These are phyloP conservation scores for Carterocephalus palaemon DNA, from an alignment of 2,888 invertebrate genomes.

Conservation along the genomic window DNA sequence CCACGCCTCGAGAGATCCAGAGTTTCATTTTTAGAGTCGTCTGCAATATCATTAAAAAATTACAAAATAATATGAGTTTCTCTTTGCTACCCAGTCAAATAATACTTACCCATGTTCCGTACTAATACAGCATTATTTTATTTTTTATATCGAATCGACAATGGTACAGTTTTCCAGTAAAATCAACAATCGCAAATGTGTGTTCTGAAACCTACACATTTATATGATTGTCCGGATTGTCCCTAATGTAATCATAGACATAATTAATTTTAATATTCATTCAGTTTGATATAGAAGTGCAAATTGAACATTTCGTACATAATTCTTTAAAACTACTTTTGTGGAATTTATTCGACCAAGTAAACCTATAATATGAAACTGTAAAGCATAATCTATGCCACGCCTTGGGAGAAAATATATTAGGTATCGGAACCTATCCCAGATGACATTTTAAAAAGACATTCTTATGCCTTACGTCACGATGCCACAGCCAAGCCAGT, in stretches of 20 bases:
- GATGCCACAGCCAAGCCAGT: no score
- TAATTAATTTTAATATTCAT: slow-evolving; percentile 1
- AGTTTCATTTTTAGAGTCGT: slow-evolving; percentile 63
- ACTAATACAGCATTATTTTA: slow-evolving; percentile 47
- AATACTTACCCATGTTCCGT: slow-evolving; percentile 55
- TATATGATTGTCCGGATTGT: no score
- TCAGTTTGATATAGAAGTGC: no score
- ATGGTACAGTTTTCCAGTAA: slow-evolving; percentile 43
- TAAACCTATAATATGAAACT: slow-evolving; percentile 1
- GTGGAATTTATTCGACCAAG: not conserved
- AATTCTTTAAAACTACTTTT: not conserved
- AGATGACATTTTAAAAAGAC: slow-evolving; percentile 25
- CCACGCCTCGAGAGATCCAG: slow-evolving; percentile 89
- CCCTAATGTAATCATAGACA: no score
- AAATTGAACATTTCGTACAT: no score
- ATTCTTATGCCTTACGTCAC: slow-evolving; percentile 2
- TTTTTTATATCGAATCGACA: slow-evolving; percentile 41
- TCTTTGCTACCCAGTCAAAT: not conserved
- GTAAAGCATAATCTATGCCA: slow-evolving; percentile 23
- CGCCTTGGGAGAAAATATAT: slow-evolving; percentile 24
- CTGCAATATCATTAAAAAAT: slow-evolving; percentile 29
- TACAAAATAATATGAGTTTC: slow-evolving; percentile 35
- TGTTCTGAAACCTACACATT: slow-evolving; percentile 43
- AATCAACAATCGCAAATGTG: slow-evolving; percentile 54
- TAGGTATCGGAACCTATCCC: slow-evolving; percentile 29